Percentiles rank a stretch among this genome's conserved stretches.
Evolutionary conservation across 2,888 invertebrate genomes (phyloP).

Genomic region (Encarsia formosa): DNA sequence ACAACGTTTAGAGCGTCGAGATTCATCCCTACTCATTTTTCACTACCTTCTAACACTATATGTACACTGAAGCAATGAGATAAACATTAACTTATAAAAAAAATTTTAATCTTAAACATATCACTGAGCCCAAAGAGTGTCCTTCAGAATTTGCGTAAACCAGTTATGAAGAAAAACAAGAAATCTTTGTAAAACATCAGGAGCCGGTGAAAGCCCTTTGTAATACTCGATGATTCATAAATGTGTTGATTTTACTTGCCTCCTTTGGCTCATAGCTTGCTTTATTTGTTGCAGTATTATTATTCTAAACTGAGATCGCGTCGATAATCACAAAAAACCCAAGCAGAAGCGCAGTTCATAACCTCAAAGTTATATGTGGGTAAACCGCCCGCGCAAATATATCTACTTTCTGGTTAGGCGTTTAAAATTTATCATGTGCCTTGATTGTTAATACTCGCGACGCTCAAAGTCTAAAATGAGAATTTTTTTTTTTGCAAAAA

Average conservation of each 20-base stretch:
- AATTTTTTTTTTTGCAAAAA: too few species aligned
- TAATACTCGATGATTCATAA: too few species aligned
- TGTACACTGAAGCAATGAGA: neutral
- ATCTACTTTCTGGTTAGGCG: too few species aligned
- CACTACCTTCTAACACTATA: conserved; percentile 4
- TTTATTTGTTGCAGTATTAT: neutral
- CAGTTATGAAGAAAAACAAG: neutral
- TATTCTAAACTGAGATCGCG: neutral
- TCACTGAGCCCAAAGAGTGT: neutral
- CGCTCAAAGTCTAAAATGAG: too few species aligned
- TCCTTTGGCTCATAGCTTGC: neutral
- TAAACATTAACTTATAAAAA: neutral
- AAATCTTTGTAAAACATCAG: too few species aligned
- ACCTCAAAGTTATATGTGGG: conserved; percentile 7
- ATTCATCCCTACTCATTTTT: conserved; percentile 29
- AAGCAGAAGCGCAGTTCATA: conserved; percentile 21
- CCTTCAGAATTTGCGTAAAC: neutral
- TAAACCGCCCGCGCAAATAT: neutral
- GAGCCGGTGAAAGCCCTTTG: too few species aligned
- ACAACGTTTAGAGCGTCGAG: conserved; percentile 30
- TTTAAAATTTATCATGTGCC: too few species aligned
- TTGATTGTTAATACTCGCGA: too few species aligned
- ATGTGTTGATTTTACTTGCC: too few species aligned
- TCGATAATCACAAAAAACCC: conserved; percentile 2
- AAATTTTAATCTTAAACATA: neutral